These are phyloP conservation scores for Drosophila paracracens DNA, from an alignment of 2,888 invertebrate genomes.

Conservation along the genomic window DNA sequence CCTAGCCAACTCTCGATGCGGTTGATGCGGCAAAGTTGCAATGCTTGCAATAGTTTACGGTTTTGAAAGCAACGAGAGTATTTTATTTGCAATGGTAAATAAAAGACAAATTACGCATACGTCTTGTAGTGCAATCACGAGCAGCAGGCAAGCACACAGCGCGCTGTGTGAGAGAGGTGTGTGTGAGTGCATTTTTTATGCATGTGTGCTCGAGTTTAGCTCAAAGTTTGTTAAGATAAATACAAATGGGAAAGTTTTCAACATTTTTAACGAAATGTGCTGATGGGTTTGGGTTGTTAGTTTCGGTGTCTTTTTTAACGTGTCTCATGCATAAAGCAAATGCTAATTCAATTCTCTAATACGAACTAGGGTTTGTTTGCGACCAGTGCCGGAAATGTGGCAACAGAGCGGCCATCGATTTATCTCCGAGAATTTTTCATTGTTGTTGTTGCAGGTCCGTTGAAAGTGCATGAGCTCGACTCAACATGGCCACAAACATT, in stretches of 20 bases:
- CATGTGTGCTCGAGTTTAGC: slow-evolving; percentile 6
- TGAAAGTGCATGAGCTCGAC: slow-evolving; percentile 16
- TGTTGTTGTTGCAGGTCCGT: not conserved
- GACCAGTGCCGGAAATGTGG: slow-evolving; percentile 17
- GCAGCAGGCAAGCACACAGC: slow-evolving; percentile 27
- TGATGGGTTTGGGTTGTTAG: slow-evolving; percentile 3
- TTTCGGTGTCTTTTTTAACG: not conserved
- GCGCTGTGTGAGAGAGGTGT: not conserved
- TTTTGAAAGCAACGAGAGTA: slow-evolving; percentile 26
- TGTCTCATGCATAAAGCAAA: slow-evolving; percentile 71
- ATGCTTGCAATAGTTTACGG: not conserved
- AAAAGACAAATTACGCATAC: slow-evolving; percentile 63
- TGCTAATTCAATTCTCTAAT: slow-evolving; percentile 74
- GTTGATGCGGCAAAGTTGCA: slow-evolving; percentile 27
- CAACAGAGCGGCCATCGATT: slow-evolving; percentile 14
- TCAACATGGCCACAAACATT: slow-evolving; percentile 65
- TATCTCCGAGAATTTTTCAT: slow-evolving; percentile 24
- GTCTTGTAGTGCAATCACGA: slow-evolving; percentile 52
- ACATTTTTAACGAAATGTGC: slow-evolving; percentile 20
- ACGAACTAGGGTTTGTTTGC: slow-evolving; percentile 33
- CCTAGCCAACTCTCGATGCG: slow-evolving; percentile 11
- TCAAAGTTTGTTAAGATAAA: slow-evolving; percentile 66
- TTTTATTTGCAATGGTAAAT: slow-evolving; percentile 39
- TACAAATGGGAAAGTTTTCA: slow-evolving; percentile 61
- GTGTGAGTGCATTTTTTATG: not conserved